Evolutionary conservation across 64 coral and sea anemone species (phyloP), one percentile per base, ranked within the genome.

Genomic region (Astreopora myriophthalma): DNA sequence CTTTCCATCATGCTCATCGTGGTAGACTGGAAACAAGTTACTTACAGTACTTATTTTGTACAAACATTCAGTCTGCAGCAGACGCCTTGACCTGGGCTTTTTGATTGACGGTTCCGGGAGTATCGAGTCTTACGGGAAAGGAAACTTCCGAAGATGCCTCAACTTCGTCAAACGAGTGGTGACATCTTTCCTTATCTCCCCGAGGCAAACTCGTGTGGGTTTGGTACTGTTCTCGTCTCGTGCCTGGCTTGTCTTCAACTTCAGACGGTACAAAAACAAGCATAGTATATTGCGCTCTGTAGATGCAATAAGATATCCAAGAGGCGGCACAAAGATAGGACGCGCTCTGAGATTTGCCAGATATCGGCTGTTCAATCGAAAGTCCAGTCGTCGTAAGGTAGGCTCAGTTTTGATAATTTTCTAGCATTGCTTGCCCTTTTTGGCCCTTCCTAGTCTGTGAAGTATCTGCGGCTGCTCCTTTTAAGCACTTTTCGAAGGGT

Each of bases 251-350:
- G 69, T 81, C 20, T 90, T 93, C 22, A 74, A 86, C 37, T 94
- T 96, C 37, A 75, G 80, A 36, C 55, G 89, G 26, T 87, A 87
- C 44, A 90, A 77, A 78, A 74, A 84, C 67, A 90, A 88, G 51
- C 79, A 27, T 7, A 69, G 65, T 22, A 80, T 94, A 5, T 79
- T 94, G 35, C 79, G 69, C 16, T 58, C 71, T 19, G 83, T 96
- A 6, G 51, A 86, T 76, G 79, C 63, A 7, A 89, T 96, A 0
- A 48, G 62, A 1, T 94, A 93, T n/a, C 91, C 86, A 6, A 73
- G 88, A 52, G 95, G 95, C 34, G 95, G 95, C 11, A 96, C 95
- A 13, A 77, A 86, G 44, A 96, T 92, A 11, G 95, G 91, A 33
- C 80, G 92, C 26, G 94, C 94, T 2, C 86, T 96, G 11, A 89